These are phyloP conservation scores for Tragelaphus imberbis DNA, from an alignment of 2,113 vertebrate genomes.

Conservation along the genomic window DNA sequence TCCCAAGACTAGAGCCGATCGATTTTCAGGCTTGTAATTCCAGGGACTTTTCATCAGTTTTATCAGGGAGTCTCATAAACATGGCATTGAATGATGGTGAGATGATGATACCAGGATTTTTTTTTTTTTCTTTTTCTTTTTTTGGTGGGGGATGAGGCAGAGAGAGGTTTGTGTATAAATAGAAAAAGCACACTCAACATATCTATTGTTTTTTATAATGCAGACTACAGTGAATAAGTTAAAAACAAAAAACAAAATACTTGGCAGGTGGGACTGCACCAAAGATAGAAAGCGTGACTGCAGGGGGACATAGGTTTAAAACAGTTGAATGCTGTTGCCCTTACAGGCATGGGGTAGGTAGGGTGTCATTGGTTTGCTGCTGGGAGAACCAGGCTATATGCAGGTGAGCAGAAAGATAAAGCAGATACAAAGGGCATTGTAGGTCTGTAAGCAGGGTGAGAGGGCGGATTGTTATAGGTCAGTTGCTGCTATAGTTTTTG, in stretches of 20 bases:
- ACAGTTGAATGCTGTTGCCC: background rate
- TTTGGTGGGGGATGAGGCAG: background rate
- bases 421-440: background rate
- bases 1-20: background rate
- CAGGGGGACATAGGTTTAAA: background rate
- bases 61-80: background rate
- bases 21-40: background rate
- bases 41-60: background rate
- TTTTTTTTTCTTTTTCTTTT: background rate
- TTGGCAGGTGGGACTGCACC: background rate
- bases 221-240: background rate
- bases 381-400: background rate
- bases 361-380: background rate
- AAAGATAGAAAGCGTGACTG: background rate
- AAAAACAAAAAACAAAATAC: background rate
- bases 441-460: background rate
- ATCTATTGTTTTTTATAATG: conserved; percentile 7
- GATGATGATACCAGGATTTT: background rate
- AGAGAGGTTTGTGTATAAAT: conserved; percentile 12
- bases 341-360: background rate
- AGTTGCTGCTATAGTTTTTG: background rate
- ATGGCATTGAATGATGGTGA: background rate
- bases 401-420: background rate
- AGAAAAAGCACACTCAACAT: background rate
- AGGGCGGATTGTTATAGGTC: background rate